Base-by-base conservation (phyloP, 1,140 invertebrate species). In the Drosophila pectinifera region DNA sequence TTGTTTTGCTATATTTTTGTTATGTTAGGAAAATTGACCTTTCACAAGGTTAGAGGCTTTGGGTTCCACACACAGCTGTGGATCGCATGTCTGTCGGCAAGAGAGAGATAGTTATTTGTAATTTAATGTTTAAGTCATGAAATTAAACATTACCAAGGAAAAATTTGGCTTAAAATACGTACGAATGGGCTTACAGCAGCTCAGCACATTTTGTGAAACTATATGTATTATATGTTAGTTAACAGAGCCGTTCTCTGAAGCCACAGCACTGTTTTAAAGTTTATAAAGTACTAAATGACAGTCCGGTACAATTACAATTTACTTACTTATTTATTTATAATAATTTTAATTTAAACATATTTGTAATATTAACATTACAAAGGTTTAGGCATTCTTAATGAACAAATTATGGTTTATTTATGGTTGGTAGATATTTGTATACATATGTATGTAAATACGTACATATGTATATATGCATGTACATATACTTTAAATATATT, bases 41-140 rank as follows among this genome's bases (percentile, higher is more conserved):
- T 90, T 73, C 39, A 59, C 86, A 90, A 90, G 88, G 88, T 86
- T 82, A 90, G 56, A 31, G 34, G n/a, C 41, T 62, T 70, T 68
- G 45, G 43, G 26, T 46, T 65, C 67, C 65, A 77, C 64, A 70
- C 20, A 6, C 51, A 38, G 38, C 24, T 49, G 43, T 16, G 36
- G 48, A 48, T 38, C 26, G 49, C 56, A 56, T 45, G 39, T 38
- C 18, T 49, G 20, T 20, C 45, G 59, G 54, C 5, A 68, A 62
- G 18, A 86, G 18, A 34, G 11, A 24, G 31, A 16, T 16, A 14
- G 16, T 14, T 13, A 36, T 8, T 24, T 2, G 36, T 48, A 39
- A 65, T 16, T 41, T 3, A 41, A 22, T 28, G 36, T 39, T n/a
- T 26, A 7, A 59, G 39, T 14, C 11, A 24, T 41, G 8, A 39